These are phyloP conservation scores for Sinocyclocheilus grahami DNA, from an alignment of 2,113 vertebrate genomes.

Conservation along the genomic window DNA sequence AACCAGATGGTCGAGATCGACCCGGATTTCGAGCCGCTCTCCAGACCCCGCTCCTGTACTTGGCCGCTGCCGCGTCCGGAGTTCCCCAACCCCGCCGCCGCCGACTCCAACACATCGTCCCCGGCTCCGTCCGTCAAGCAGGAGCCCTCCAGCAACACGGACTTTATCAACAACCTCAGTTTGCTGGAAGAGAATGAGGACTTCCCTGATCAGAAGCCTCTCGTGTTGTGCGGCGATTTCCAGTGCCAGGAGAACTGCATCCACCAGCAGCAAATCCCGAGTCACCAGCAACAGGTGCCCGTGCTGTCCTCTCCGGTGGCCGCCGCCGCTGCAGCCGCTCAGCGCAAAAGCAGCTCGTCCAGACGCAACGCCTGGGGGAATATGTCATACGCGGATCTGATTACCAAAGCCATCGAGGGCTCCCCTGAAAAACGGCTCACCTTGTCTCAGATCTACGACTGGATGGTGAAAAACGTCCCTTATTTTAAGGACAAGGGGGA, in stretches of 20 bases:
- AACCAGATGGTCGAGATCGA: constrained; percentile 83
- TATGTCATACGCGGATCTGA: constrained; percentile 97
- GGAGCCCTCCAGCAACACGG: constrained; percentile 77
- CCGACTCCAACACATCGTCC: constrained; percentile 88
- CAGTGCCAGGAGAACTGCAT: constrained; percentile 77
- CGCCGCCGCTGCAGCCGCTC: constrained; percentile 78
- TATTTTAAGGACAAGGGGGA: constrained; percentile 98
- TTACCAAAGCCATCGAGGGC: constrained; percentile 97
- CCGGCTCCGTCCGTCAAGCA: constrained; percentile 85
- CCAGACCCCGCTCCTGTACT: constrained; percentile 86
- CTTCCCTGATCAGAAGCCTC: constrained; percentile 77
- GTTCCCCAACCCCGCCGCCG: constrained; percentile 83
- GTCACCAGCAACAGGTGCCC: constrained; percentile 76
- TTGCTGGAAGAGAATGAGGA: constrained; percentile 89
- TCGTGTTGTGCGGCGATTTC: constrained; percentile 74
- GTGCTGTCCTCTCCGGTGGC: constrained; percentile 76
- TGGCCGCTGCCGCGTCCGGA: constrained; percentile 88
- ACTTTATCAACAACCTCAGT: constrained; percentile 88
- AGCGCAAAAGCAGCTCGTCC: constrained; percentile 94
- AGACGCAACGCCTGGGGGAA: constrained; percentile 97
- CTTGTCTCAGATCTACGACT: constrained; percentile 96
- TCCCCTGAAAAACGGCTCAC: constrained; percentile 93
- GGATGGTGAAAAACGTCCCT: constrained; percentile 97
- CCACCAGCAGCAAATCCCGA: constrained; percentile 72
- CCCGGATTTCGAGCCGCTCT: constrained; percentile 86